phyloP scores from a whole-genome alignment of 2,888 invertebrate species.

The Amphipoea lucens region DNA sequence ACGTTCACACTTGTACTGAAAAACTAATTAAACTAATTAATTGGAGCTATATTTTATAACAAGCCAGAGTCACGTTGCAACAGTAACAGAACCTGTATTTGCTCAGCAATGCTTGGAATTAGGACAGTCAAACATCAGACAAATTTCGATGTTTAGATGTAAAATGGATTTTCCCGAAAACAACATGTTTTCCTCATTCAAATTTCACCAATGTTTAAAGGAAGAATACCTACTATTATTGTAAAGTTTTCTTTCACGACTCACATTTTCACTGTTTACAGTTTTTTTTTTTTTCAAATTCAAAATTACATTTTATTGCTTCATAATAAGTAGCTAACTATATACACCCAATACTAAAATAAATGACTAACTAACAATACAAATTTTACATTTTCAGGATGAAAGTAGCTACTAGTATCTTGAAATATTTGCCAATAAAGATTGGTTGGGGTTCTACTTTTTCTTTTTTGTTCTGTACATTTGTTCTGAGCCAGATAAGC shows the following conservation, averaged over 20 bases:
- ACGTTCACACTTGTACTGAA: slow-evolving; percentile 42
- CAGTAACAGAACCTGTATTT: not conserved
- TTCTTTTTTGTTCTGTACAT: not conserved
- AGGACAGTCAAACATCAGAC: not conserved
- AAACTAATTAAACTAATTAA: slow-evolving; percentile 44
- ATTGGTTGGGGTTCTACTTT: not conserved
- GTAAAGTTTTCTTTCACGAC: not conserved
- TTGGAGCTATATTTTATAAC: slow-evolving; percentile 32
- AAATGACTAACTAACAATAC: no score
- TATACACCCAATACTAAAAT: no score
- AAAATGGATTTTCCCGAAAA: not conserved
- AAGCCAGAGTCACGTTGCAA: slow-evolving; percentile 13
- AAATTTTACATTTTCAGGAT: not conserved
- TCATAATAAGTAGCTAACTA: no score
- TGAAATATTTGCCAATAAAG: not conserved
- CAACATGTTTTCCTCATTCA: slow-evolving; percentile 12
- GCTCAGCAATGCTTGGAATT: not conserved
- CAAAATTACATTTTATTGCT: no score
- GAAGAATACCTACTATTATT: not conserved
- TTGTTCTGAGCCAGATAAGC: not conserved
- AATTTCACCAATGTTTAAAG: not conserved
- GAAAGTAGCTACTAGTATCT: not conserved
- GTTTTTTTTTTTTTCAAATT: no score
- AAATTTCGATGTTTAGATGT: not conserved
- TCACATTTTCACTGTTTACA: not conserved